Evolutionary conservation across 92 coral and sea anemone species (phyloP), one percentile per base, ranked within the genome.

Genomic region (Pocillopora grandis): DNA sequence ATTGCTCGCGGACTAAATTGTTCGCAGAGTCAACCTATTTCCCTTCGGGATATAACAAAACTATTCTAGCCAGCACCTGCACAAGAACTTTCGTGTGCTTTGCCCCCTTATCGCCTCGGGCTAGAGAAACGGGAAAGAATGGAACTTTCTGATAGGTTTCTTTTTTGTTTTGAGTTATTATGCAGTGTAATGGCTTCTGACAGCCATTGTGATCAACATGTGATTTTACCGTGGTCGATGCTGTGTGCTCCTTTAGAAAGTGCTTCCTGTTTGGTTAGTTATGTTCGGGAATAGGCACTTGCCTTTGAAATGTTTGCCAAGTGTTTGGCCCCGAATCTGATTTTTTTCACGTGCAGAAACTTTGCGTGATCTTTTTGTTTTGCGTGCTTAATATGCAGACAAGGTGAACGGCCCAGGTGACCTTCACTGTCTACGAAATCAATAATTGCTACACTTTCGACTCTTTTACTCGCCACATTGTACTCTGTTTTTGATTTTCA

Each of bases 51-150:
- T 83, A 75, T 74, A 63, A 36, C 52, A 73, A 74, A 56, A 62
- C 80, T 83, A 20, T 21, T 11, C 57, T 10, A 55, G 23, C 16
- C 18, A 55, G 86, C 86, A 83, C 73, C 73, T 73, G 80, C 79
- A 18, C 14, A 5, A 14, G 20, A 19, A 56, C 12, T 80, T 81
- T 71, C 86, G 74, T 73, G 86, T 23, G 73, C 35, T 73, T 74
- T 31, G 85, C 85, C 77, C 76, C 52, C 33, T n/a, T 83, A 63
- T 42, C 52, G 80, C 86, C 86, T 65, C 73, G 74, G 86, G 80
- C 86, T 27, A 82, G 63, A 49, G 33, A 77, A 16, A 71, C 19
- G 77, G 52, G 52, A 19, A 80, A 70, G 84, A 80, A 59, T 81
- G 85, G 85, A 71, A 71, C 70, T 81, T 80, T 65, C 61, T 71